Evolutionary conservation across 2,888 invertebrate species (phyloP).

Genomic region (Protula sp.): DNA sequence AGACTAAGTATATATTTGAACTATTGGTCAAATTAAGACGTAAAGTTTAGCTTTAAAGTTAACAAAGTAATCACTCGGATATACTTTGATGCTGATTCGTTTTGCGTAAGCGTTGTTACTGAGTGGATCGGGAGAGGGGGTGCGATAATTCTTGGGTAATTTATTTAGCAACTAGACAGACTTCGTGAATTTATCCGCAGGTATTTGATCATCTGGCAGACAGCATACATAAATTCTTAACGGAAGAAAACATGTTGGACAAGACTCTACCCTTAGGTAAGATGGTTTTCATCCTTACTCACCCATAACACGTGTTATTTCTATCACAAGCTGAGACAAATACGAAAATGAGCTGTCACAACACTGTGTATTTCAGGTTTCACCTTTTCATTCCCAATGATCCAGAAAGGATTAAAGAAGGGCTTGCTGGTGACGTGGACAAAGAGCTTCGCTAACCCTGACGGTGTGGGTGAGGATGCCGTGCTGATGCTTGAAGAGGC

Average conservation of each 20-base stretch:
- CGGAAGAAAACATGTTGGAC: slow-evolving; percentile 60
- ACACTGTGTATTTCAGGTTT: slow-evolving; percentile 66
- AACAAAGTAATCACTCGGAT: too few species aligned
- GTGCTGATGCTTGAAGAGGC: slow-evolving; percentile 65
- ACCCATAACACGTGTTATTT: too few species aligned
- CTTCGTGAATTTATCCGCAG: slow-evolving; percentile 26
- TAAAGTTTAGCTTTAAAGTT: too few species aligned
- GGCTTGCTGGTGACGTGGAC: slow-evolving; percentile 80
- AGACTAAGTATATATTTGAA: too few species aligned
- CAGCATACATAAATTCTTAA: slow-evolving; percentile 68
- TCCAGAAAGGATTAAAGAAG: slow-evolving; percentile 67
- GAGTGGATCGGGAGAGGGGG: too few species aligned
- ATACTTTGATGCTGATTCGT: too few species aligned
- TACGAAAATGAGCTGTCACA: too few species aligned
- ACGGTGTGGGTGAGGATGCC: slow-evolving; percentile 66
- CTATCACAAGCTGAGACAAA: too few species aligned
- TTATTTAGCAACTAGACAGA: too few species aligned
- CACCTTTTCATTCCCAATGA: slow-evolving; percentile 80
- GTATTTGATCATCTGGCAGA: slow-evolving; percentile 72
- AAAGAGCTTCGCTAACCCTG: slow-evolving; percentile 73
- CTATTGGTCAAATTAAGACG: too few species aligned
- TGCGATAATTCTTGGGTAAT: too few species aligned
- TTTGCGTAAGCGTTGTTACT: too few species aligned
- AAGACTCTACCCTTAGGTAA: slow-evolving; percentile 65
- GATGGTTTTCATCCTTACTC: slow-evolving; percentile 1